A percentile compares a stretch with the other conserved stretches of the same genome.
phyloP scores from a whole-genome alignment of 1,140 invertebrate genomes.

The Agrypnia vestita region DNA sequence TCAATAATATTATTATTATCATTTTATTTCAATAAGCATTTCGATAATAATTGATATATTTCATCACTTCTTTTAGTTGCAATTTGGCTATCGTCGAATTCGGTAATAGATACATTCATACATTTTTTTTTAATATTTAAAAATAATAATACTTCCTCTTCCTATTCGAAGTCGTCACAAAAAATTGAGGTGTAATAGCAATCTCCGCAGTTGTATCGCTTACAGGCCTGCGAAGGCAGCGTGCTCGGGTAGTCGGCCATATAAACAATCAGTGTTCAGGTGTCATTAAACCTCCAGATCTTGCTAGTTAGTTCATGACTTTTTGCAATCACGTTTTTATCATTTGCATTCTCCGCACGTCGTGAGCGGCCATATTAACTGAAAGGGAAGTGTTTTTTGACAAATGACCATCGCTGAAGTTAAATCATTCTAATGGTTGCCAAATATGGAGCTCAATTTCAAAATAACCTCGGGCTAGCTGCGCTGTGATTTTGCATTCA shows the following conservation, averaged over 20 bases:
- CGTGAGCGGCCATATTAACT: background rate
- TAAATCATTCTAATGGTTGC: slow-evolving; percentile 31
- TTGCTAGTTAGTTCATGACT: background rate
- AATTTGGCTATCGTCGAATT: too few relatives aligned
- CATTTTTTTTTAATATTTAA: too few relatives aligned
- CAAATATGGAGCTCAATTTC: slow-evolving; percentile 16
- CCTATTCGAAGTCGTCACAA: background rate
- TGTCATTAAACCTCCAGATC: background rate
- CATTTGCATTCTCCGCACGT: background rate
- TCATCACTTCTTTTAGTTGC: too few relatives aligned
- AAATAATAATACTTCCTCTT: slow-evolving; percentile 7
- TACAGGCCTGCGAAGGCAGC: too few relatives aligned
- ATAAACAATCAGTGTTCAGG: background rate
- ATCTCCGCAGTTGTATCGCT: too few relatives aligned
- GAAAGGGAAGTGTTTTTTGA: slow-evolving; percentile 36
- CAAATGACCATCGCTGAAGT: slow-evolving; percentile 35
- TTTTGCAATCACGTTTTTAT: background rate
- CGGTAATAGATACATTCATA: too few relatives aligned
- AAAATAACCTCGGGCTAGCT: slow-evolving; percentile 7
- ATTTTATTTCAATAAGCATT: too few relatives aligned
- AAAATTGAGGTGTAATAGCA: background rate
- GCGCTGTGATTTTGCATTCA: background rate
- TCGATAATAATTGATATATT: too few relatives aligned
- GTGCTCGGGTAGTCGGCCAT: background rate
- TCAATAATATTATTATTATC: too few relatives aligned